phyloP scores from a whole-genome alignment of 2,113 vertebrate genomes.

The Coregonus clupeaformis region DNA sequence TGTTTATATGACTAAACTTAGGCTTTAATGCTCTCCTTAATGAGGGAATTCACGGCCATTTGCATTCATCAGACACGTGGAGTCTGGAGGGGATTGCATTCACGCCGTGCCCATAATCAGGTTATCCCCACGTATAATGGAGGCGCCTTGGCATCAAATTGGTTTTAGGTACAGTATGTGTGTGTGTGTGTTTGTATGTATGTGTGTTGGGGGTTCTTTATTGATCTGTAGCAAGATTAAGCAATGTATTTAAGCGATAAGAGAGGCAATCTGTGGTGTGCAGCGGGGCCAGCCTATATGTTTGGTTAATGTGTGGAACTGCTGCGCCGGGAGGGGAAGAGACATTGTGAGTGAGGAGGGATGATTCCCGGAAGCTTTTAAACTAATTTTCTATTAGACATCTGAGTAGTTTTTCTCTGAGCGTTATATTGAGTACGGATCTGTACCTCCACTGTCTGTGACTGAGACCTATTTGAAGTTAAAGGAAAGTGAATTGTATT shows the following conservation, averaged over 20 bases:
- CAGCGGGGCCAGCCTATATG: constrained; percentile 28
- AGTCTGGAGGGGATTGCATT: constrained; percentile 6
- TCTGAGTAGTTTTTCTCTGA: too few relatives aligned
- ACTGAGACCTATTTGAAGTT: too few relatives aligned
- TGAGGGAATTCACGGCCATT: constrained; percentile 5
- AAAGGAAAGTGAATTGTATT: too few relatives aligned
- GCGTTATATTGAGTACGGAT: too few relatives aligned
- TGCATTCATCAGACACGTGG: constrained; percentile 22
- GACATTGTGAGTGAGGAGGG: constrained; percentile 1
- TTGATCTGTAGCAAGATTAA: constrained; percentile 46
- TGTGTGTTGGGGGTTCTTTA: constrained; percentile 9
- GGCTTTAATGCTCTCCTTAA: constrained; percentile 16
- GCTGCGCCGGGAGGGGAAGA: constrained; percentile 12
- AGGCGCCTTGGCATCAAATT: too few relatives aligned
- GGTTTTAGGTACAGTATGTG: too few relatives aligned
- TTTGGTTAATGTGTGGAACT: constrained; percentile 42
- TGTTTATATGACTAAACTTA: neutral
- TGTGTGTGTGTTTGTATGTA: neutral
- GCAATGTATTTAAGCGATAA: constrained; percentile 49
- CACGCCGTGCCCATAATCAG: constrained; percentile 12
- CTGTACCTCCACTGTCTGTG: too few relatives aligned
- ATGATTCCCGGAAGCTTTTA: constrained; percentile 38
- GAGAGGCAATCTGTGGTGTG: constrained; percentile 35
- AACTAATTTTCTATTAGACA: constrained; percentile 28
- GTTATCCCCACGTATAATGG: neutral